Conservation (phyloP, 2,113 vertebrate species). For the Sclerurus mexicanus region DNA sequence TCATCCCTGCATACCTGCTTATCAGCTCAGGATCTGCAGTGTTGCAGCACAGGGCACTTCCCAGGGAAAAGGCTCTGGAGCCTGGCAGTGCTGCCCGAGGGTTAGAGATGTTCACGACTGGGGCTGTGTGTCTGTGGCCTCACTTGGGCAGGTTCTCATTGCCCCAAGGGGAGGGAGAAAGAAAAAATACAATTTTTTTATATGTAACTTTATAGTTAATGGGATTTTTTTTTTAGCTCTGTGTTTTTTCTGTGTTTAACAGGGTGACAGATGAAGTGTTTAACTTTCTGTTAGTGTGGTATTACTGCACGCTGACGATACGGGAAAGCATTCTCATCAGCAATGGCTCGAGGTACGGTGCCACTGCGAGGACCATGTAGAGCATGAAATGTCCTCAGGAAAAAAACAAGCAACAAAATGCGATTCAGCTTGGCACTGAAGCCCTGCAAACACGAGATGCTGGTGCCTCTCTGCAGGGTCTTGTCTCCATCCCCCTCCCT, state of each 20-base stretch:
- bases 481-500: not conserved
- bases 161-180: not conserved
- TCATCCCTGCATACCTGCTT: not conserved
- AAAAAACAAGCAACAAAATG: not conserved
- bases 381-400: not conserved
- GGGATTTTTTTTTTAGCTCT: not conserved
- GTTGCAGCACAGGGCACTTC: not conserved
- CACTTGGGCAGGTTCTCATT: not conserved
- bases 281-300: conserved; percentile 97
- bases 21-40: not conserved
- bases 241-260: not conserved
- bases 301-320: conserved; percentile 96
- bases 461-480: not conserved
- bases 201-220: not conserved
- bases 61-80: not conserved
- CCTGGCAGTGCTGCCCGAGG: not conserved
- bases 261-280: conserved; percentile 97
- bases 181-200: not conserved
- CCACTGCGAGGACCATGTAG: not conserved
- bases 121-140: not conserved
- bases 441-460: not conserved
- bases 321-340: conserved; percentile 95
- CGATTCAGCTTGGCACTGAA: not conserved
- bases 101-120: not conserved
- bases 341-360: conserved; percentile 91